Conservation (phyloP, 1,140 invertebrate genomes). For the Amyelois transitella region DNA sequence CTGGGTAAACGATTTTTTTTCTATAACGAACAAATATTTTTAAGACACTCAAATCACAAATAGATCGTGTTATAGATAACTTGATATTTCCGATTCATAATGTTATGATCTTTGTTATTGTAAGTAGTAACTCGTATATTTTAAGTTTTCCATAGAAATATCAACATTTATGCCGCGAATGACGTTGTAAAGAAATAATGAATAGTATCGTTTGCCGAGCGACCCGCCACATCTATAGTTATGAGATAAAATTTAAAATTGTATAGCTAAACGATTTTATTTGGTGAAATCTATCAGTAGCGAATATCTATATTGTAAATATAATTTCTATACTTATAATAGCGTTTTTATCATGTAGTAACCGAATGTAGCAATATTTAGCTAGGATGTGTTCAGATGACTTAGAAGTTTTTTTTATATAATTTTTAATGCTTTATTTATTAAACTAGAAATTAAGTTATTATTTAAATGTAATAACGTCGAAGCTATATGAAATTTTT, state of each 20-base stretch:
- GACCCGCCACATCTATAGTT: conserved; percentile 17
- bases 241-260: conserved; percentile 44
- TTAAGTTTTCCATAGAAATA: no score
- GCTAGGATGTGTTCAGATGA: conserved; percentile 66
- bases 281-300: conserved; percentile 49
- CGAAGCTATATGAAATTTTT: conserved; percentile 6
- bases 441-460: conserved; percentile 25
- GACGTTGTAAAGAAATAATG: not conserved
- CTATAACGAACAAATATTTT: not conserved
- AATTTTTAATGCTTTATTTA: conserved; percentile 49
- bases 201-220: not conserved
- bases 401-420: conserved; percentile 47
- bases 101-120: no score
- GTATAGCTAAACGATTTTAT: conserved; percentile 60
- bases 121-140: no score
- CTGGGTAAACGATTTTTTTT: not conserved
- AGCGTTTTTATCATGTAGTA: conserved; percentile 56
- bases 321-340: conserved; percentile 55
- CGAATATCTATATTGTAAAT: conserved; percentile 55
- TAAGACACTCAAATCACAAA: no score
- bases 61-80: no score
- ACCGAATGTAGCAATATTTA: conserved; percentile 57
- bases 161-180: not conserved
- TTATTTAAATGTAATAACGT: conserved; percentile 15
- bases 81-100: no score